Base-by-base conservation (phyloP, 2,113 vertebrate genomes). In the Notechis scutatus region DNA sequence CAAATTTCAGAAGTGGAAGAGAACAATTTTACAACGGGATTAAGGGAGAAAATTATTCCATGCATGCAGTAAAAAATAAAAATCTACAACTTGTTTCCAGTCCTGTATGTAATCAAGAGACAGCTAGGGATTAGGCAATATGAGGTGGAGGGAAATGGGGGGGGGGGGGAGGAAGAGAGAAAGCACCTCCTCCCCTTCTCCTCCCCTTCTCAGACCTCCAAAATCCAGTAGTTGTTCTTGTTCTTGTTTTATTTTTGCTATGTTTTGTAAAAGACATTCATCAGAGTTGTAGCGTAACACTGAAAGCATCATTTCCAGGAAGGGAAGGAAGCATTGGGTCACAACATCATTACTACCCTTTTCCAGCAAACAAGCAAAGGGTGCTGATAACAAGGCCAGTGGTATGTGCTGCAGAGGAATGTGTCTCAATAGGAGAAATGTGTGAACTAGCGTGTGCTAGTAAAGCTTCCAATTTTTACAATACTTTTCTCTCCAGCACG, bases 281-380 rank as follows among this genome's bases (percentile, higher is more conserved):
- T 97, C 97, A 56, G 95, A 57, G 92, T 11, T 0, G 1, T 50
- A 86, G 94, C 3, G 55, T 86, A 89, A 90, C 6, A 0, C 92
- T 0, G 90, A 93, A 92, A 6, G 0, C 92, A 92, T 1, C 26
- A 96, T 95, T 97, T 97, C 97, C 97, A 97, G 95, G 97, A 97
- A 97, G 96, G 96, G 96, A 97, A 97, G 97, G 97, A 97, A 97
- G 95, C 52, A 90, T 95, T 94, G 96, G 97, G 95, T 97, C 95
- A 96, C 89, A 95, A 50, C 92, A 88, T 94, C 0, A 47, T 96
- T 94, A 93, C 95, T 81, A 59, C 96, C 96, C 96, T 95, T 86
- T 96, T 93, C 96, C 96, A 96, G 96, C 95, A 97, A 95, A 94
- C 96, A 94, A 93, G 94, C 91, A 86, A 0, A 57, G 11, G 47